phyloP scores from a whole-genome alignment of 2,888 invertebrate species.

The Therioaphis trifolii region DNA sequence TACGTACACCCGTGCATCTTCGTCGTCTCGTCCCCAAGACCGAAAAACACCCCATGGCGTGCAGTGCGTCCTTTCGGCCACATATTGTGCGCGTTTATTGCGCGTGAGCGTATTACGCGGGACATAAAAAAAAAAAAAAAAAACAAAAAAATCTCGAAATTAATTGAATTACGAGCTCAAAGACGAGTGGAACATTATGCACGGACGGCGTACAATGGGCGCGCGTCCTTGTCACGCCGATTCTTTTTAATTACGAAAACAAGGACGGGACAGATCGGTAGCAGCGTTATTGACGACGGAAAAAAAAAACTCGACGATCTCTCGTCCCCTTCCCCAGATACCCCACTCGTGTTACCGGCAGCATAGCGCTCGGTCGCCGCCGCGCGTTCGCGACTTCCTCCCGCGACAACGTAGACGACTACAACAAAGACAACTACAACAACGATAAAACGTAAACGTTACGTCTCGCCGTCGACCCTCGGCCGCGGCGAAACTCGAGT shows the following conservation, averaged over 20 bases:
- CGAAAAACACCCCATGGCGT: too few species aligned
- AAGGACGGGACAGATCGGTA: neutral
- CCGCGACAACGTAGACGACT: neutral
- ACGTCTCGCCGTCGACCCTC: too few species aligned
- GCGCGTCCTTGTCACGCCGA: neutral
- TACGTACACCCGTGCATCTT: too few species aligned
- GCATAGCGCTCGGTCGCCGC: too few species aligned
- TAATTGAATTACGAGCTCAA: neutral
- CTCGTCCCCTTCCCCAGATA: neutral
- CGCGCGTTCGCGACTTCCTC: too few species aligned
- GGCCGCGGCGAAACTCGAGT: too few species aligned
- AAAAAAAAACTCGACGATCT: neutral
- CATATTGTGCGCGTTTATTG: too few species aligned
- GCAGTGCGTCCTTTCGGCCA: too few species aligned
- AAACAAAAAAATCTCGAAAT: neutral
- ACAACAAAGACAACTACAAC: neutral
- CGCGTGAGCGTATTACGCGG: neutral
- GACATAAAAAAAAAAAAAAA: too few species aligned
- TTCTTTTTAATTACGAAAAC: neutral
- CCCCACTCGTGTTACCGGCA: neutral
- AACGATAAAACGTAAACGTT: too few species aligned
- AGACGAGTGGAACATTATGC: too few species aligned
- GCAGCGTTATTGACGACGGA: neutral
- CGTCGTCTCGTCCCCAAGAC: too few species aligned
- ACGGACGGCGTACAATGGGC: neutral